Conservation (phyloP, 1,140 invertebrate genomes). For the Pogonomyrmex barbatus region DNA sequence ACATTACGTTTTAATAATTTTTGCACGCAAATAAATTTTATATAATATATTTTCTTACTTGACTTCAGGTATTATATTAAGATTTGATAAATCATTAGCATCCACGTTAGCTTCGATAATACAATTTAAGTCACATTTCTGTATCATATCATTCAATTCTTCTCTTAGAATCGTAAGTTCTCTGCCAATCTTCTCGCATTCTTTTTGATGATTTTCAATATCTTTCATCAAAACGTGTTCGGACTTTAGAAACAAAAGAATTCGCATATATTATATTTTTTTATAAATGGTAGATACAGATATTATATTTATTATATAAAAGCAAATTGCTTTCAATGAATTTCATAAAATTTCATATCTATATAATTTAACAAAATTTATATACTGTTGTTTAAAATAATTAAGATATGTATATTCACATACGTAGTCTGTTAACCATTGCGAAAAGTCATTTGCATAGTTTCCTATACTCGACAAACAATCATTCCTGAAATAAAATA, state of each 20-base stretch:
- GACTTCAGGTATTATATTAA: background rate
- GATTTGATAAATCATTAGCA: background rate
- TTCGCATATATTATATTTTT: background rate
- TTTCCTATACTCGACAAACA: constrained; percentile 12
- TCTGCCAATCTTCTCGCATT: background rate
- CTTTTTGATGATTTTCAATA: constrained; percentile 6
- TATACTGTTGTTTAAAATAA: too few relatives aligned
- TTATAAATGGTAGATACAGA: background rate
- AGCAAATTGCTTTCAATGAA: background rate
- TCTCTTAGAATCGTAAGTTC: background rate
- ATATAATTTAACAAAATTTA: too few relatives aligned
- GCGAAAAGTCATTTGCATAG: constrained; percentile 26
- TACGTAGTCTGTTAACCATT: constrained; percentile 51
- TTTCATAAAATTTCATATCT: background rate
- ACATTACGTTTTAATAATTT: background rate
- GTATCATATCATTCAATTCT: constrained; percentile 17
- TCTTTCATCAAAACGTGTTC: constrained; percentile 30
- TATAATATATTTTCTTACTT: constrained; percentile 19
- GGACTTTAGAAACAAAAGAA: constrained; percentile 16
- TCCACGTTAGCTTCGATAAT: background rate
- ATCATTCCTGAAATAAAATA: constrained; percentile 26
- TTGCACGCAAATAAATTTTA: background rate
- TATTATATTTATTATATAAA: background rate
- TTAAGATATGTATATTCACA: background rate
- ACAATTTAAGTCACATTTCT: background rate